Percentiles rank a stretch among this genome's conserved stretches.
phyloP scores from a whole-genome alignment of 23 tunicate genomes.

The Phallusia fumigata region DNA sequence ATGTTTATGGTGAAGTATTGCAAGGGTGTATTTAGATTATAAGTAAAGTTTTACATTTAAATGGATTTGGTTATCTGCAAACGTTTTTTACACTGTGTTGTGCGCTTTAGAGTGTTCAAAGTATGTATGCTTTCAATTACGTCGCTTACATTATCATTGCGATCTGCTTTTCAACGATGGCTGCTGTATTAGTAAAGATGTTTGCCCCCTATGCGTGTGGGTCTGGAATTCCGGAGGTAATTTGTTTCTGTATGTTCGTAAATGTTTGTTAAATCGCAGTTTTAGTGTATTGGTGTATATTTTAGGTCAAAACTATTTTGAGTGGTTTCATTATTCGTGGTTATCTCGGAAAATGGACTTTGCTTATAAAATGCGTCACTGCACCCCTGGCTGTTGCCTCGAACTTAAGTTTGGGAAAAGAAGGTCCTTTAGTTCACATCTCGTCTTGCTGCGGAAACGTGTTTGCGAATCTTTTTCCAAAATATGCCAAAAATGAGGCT shows the following conservation, averaged over 20 bases:
- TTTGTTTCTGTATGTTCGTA: background rate
- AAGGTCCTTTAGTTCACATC: constrained; percentile 95
- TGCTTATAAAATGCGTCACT: constrained; percentile 76
- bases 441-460: constrained; percentile 93
- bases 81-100: background rate
- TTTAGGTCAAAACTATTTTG: constrained; percentile 86
- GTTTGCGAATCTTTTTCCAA: constrained; percentile 90
- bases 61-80: background rate
- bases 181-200: constrained; percentile 83
- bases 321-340: constrained; percentile 94
- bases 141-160: constrained; percentile 56
- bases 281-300: background rate
- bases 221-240: constrained; percentile 95
- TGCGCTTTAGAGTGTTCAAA: background rate
- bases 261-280: too few relatives aligned
- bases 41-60: background rate
- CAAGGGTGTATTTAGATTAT: too few relatives aligned
- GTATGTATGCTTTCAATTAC: constrained; percentile 41
- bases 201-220: constrained; percentile 96
- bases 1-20: too few relatives aligned
- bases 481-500: constrained; percentile 93
- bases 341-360: constrained; percentile 89
- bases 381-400: constrained; percentile 90
- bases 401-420: constrained; percentile 88
- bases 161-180: constrained; percentile 59